phyloP scores from a whole-genome alignment of 1,140 invertebrate species.

The Araneus ventricosus region DNA sequence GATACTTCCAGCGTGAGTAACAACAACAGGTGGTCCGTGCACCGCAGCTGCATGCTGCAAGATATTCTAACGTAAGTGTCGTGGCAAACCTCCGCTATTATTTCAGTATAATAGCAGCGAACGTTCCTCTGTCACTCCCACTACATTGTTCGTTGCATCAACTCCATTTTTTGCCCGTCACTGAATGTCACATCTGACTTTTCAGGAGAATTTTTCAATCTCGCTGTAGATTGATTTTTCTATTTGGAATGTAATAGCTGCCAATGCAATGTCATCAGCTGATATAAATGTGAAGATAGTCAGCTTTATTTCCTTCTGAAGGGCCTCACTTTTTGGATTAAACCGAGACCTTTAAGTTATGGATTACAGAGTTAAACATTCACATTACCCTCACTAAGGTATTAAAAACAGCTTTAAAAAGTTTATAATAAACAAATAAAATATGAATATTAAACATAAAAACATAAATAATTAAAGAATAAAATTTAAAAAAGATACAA shows the following conservation, averaged over 20 bases:
- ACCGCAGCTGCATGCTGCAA: not conserved
- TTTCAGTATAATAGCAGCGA: conserved; percentile 30
- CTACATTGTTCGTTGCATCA: conserved; percentile 6
- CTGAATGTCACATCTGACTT: not conserved
- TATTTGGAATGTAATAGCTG: conserved; percentile 26
- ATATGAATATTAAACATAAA: no score
- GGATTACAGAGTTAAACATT: no score
- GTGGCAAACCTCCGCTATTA: conserved; percentile 45
- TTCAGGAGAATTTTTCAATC: conserved; percentile 35
- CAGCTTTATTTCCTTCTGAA: no score
- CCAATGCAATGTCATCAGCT: conserved; percentile 2
- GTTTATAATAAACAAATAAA: no score
- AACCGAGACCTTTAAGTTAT: no score
- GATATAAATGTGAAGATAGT: not conserved
- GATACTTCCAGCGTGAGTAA: conserved; percentile 14
- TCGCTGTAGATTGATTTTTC: conserved; percentile 28
- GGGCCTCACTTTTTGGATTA: no score
- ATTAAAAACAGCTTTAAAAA: no score
- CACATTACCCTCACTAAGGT: no score
- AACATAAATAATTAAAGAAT: no score
- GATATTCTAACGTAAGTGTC: conserved; percentile 30
- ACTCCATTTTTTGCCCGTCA: conserved; percentile 10
- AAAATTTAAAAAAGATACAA: no score
- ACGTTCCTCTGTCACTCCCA: not conserved
- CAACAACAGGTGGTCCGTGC: conserved; percentile 1